Evolutionary conservation across 2,113 vertebrate genomes (phyloP), one percentile per base, ranked within the genome.

Genomic region (Strigops habroptila): DNA sequence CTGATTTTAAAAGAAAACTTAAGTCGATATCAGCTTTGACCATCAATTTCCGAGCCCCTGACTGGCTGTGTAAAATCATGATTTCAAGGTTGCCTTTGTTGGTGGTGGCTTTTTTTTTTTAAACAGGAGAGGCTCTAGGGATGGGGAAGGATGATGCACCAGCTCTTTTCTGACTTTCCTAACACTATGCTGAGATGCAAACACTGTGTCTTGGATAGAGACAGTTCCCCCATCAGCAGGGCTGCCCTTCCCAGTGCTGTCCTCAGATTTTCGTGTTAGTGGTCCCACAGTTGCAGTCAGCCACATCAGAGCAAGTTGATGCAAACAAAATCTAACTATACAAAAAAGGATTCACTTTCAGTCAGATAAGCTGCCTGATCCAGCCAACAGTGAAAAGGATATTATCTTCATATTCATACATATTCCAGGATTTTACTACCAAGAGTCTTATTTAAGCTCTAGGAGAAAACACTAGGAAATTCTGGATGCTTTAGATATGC

Each of bases 221-320:
- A 11, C 1, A 33, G 59, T 2, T 19, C 9, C 4, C 25, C 77
- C 41, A 35, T 27, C 51, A 62, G 53, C 39, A 39, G 46, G 35
- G 37, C 24, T 70, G 82, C 18, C 14, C 55, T 21, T 52, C 1
- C 28, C 78, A 52, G n/a, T 5, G 60, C 55, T 53, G 51, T 17
- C 13, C 70, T 82, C 70, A 55, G 6, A 7, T 22, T 30, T 5
- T 16, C 19, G 8, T 28, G 28, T 8, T 16, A 23, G 21, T 3
- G 55, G 7, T 57, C 60, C 55, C 65, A 64, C 25, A 31, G n/a
- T 1, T 41, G 18, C 37, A 44, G 12, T 16, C 41, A 51, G 30
- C 4, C 2, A 1, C 19, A 18, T 9, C 1, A 31, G 16, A 55
- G n/a, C n/a, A 46, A 88, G 25, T 0, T 53, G 46, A 68, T 23